These are phyloP conservation scores for Todiramphus chloris DNA, from an alignment of 2,113 vertebrate species.

Conservation along the genomic window DNA sequence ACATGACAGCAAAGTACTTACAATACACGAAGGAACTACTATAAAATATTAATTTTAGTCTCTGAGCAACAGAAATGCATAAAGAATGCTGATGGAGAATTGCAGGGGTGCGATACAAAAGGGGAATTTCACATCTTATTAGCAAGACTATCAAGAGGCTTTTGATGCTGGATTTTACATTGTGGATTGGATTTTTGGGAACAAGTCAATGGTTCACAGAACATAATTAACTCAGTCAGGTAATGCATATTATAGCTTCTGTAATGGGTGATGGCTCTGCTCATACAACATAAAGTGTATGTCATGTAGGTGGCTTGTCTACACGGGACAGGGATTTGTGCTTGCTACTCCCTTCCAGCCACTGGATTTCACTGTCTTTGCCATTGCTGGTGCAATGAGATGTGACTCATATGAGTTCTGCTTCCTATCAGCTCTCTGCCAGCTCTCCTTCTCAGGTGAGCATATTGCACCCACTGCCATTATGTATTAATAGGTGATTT, in stretches of 20 bases:
- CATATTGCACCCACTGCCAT: neutral
- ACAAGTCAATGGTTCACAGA: neutral
- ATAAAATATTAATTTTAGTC: neutral
- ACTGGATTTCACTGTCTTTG: neutral
- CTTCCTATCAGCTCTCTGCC: neutral
- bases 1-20: neutral
- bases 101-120: neutral
- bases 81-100: neutral
- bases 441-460: neutral
- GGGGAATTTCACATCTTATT: neutral
- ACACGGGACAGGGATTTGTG: neutral
- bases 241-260: neutral
- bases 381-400: neutral
- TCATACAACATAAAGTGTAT: neutral
- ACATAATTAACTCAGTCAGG: neutral
- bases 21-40: neutral
- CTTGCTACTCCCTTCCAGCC: neutral
- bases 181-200: neutral
- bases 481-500: neutral
- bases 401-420: rapidly evolving
- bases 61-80: neutral
- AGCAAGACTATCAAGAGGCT: neutral
- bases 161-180: neutral
- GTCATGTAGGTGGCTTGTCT: neutral
- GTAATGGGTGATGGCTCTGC: neutral